Percentiles rank a stretch among this genome's conserved stretches.
Evolutionary conservation across 2,888 invertebrate species (phyloP).

Genomic region (Drosophila tripunctata): DNA sequence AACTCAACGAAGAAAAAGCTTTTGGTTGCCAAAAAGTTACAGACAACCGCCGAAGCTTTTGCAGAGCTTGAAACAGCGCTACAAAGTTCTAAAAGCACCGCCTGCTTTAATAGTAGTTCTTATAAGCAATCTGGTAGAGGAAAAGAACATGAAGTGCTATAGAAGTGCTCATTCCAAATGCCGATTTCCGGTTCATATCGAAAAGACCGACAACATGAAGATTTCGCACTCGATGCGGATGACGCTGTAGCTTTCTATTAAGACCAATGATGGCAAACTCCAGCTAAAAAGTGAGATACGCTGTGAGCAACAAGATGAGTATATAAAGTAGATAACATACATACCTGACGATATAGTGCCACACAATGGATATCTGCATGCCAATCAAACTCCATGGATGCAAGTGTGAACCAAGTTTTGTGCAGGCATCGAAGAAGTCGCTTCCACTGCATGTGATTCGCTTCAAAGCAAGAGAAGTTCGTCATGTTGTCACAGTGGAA

Average conservation of each 20-base stretch:
- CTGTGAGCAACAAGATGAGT: no score
- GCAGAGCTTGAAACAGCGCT: neutral
- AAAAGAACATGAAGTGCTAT: slow-evolving; percentile 42
- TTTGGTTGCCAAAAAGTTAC: no score
- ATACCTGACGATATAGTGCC: slow-evolving; percentile 44
- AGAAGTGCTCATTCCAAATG: slow-evolving; percentile 28
- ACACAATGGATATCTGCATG: neutral
- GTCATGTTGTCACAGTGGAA: slow-evolving; percentile 41
- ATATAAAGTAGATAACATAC: neutral
- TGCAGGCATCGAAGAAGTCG: slow-evolving; percentile 7
- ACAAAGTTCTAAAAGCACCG: neutral
- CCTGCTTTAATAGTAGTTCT: slow-evolving; percentile 31
- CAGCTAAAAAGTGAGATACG: slow-evolving; percentile 35
- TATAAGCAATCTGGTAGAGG: slow-evolving; percentile 61
- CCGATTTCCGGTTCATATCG: slow-evolving; percentile 38
- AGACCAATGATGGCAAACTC: slow-evolving; percentile 51
- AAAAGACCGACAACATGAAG: slow-evolving; percentile 57
- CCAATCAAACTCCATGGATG: neutral
- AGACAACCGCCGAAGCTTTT: no score
- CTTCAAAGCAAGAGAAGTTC: slow-evolving; percentile 48
- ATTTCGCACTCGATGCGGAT: slow-evolving; percentile 26
- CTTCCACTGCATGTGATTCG: slow-evolving; percentile 29
- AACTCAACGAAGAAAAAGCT: neutral
- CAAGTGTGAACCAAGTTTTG: slow-evolving; percentile 20
- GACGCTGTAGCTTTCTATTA: slow-evolving; percentile 39